These are phyloP conservation scores for Myotis findleyi DNA, from an alignment of 2,797 vertebrate species.

Conservation along the genomic window DNA sequence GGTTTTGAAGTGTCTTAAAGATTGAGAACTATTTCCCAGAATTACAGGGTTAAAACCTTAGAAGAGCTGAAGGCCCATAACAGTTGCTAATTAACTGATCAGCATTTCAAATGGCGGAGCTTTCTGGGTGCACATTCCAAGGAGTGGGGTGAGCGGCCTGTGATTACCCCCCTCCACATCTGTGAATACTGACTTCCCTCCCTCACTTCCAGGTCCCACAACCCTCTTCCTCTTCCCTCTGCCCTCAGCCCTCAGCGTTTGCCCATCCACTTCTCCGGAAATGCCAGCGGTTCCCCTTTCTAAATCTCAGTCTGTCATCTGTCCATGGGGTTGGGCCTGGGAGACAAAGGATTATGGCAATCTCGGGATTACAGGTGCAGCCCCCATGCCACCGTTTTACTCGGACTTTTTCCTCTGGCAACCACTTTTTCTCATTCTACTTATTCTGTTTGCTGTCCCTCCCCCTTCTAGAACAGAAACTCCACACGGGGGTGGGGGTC, in stretches of 20 bases:
- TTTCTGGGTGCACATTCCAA: not conserved
- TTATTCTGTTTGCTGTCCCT: not conserved
- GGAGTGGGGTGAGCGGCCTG: not conserved
- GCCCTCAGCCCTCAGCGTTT: no score
- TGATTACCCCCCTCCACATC: no score
- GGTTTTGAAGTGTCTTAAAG: not conserved
- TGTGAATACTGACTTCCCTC: not conserved
- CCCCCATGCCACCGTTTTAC: not conserved
- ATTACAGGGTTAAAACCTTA: not conserved
- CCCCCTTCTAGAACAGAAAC: not conserved
- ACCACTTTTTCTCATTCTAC: not conserved
- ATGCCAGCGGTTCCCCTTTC: not conserved
- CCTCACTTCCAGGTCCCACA: not conserved
- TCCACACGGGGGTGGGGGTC: fast-evolving
- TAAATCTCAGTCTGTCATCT: not conserved
- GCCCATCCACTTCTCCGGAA: not conserved
- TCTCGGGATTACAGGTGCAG: not conserved
- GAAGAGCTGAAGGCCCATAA: not conserved
- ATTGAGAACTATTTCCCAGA: not conserved
- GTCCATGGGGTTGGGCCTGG: not conserved
- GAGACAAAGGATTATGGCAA: not conserved
- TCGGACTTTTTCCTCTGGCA: fast-evolving
- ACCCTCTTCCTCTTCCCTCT: not conserved
- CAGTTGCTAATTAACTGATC: slow-evolving; percentile 67
- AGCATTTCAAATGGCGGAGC: slow-evolving; percentile 40